Percentiles rank a stretch among this genome's conserved stretches.
These are phyloP conservation scores for Leucopsar rothschildi DNA, from an alignment of 2,113 vertebrate genomes.

Conservation along the genomic window DNA sequence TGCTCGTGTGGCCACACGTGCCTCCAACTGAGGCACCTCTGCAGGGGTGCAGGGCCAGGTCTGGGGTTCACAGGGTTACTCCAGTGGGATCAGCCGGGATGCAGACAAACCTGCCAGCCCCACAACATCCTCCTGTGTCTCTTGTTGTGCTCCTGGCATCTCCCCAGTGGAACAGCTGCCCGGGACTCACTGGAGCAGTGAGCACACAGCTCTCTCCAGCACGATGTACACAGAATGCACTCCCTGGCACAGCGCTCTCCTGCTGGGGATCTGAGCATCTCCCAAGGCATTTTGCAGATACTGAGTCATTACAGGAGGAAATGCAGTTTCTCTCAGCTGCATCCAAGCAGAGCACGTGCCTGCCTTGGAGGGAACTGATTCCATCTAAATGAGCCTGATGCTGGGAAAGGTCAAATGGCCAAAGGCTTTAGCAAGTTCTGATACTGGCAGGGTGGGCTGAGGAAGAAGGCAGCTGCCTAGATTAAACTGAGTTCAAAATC, in stretches of 20 bases:
- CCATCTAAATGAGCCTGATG: background rate
- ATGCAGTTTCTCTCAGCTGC: background rate
- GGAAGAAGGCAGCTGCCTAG: background rate
- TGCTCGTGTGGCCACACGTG: rapidly evolving
- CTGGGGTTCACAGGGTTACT: background rate
- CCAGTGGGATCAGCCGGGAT: background rate
- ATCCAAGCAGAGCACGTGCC: background rate
- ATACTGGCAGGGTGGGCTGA: background rate
- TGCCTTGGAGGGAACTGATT: background rate
- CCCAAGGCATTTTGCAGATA: background rate
- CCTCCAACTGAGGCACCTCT: background rate
- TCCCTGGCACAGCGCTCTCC: rapidly evolving
- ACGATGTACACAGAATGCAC: rapidly evolving
- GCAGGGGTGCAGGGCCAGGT: background rate
- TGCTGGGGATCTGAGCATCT: background rate
- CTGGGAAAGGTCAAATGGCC: background rate
- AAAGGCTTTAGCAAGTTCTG: background rate
- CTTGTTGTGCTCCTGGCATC: background rate
- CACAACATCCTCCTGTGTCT: background rate
- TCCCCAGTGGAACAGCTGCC: background rate
- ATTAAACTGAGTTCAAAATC: background rate
- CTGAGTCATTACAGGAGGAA: background rate
- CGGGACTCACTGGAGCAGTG: background rate
- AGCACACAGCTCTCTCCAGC: rapidly evolving
- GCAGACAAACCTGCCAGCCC: background rate